These are phyloP conservation scores for Fringilla coelebs DNA, from an alignment of 2,797 vertebrate genomes.

Conservation along the genomic window DNA sequence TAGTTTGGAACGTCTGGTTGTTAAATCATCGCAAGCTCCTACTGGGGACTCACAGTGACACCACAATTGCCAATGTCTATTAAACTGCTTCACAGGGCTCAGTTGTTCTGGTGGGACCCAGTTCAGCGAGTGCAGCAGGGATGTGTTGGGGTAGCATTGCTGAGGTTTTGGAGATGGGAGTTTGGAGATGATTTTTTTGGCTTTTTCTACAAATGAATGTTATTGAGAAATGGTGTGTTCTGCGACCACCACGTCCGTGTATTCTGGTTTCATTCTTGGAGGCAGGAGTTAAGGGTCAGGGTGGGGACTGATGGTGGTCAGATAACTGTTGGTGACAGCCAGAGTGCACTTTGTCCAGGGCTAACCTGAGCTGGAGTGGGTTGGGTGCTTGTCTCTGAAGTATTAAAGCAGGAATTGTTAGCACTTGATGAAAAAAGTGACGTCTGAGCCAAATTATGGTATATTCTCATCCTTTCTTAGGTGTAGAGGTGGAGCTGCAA, in stretches of 20 bases:
- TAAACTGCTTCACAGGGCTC: neutral
- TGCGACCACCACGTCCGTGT: fast-evolving
- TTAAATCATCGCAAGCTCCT: neutral
- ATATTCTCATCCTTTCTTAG: neutral
- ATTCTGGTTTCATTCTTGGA: neutral
- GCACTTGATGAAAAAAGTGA: neutral
- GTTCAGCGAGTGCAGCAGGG: neutral
- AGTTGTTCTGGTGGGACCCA: neutral
- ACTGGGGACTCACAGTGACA: neutral
- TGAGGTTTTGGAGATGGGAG: neutral
- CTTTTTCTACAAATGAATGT: neutral
- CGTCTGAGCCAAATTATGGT: neutral
- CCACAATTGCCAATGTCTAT: neutral
- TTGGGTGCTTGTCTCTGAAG: neutral
- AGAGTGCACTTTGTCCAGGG: neutral
- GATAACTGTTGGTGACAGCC: neutral
- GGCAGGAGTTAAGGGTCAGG: neutral
- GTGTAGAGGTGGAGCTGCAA: neutral
- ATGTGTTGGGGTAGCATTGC: neutral
- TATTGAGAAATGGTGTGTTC: neutral
- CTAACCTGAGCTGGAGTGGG: neutral
- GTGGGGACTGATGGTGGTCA: neutral
- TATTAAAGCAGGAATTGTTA: neutral
- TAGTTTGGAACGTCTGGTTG: neutral
- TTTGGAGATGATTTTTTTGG: neutral